A percentile compares a stretch with the other conserved stretches of the same genome.
Conservation (phyloP, 2,888 invertebrate genomes). For the Erebia ligea region DNA sequence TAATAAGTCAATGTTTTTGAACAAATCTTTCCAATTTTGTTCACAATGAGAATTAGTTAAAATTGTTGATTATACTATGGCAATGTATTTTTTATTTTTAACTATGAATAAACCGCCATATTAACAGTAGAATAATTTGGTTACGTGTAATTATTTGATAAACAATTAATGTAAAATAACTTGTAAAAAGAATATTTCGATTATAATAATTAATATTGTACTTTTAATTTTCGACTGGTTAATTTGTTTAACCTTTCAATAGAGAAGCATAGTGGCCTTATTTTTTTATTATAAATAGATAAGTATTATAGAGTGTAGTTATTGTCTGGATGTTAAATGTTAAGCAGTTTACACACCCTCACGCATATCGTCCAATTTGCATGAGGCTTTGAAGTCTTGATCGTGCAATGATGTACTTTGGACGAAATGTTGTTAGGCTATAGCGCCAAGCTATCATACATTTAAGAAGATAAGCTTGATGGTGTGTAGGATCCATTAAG, state of each 20-base stretch:
- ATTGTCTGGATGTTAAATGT: constrained; percentile 10
- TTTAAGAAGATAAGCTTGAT: no score
- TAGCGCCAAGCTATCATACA: no score
- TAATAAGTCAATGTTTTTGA: not conserved
- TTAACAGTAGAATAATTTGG: constrained; percentile 55
- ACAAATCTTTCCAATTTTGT: not conserved
- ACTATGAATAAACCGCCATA: constrained; percentile 56
- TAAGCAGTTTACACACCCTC: not conserved
- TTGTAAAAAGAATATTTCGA: constrained; percentile 46
- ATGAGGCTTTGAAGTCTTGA: no score
- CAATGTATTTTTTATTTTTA: constrained; percentile 37
- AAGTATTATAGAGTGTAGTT: not conserved
- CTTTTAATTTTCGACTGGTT: constrained; percentile 49
- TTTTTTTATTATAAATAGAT: constrained; percentile 41
- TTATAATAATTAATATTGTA: constrained; percentile 41
- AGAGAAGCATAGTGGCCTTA: constrained; percentile 71
- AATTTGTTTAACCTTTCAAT: constrained; percentile 52
- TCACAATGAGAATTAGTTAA: constrained; percentile 17
- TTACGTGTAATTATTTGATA: constrained; percentile 44
- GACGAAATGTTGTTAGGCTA: no score
- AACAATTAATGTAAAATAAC: constrained; percentile 34
- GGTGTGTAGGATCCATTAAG: not conserved
- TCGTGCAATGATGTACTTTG: no score
- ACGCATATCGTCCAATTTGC: no score
- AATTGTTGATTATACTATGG: constrained; percentile 22